Evolutionary conservation across 2,113 vertebrate genomes (phyloP), one percentile per base, ranked within the genome.

Genomic region (Pteruthius melanotis): DNA sequence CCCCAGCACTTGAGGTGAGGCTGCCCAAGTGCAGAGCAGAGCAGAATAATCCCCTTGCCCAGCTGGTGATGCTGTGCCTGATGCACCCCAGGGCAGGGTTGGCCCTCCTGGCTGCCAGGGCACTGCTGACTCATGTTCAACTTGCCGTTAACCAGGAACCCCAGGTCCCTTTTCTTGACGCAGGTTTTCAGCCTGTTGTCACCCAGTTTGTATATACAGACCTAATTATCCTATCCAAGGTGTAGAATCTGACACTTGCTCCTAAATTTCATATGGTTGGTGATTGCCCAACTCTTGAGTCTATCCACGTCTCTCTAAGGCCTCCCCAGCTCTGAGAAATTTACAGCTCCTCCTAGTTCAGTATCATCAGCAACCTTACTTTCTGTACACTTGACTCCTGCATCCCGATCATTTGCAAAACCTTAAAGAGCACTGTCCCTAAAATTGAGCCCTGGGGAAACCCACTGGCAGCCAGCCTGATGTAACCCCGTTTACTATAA

Each of bases 41-140:
- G 16, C 2, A 0, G 68, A 16, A 54, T 21, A 69, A 23, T 47
- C 30, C 27, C 26, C 8, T 53, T 15, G 3, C 40, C 35, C 0
- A 0, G 8, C 15, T 65, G 60, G 5, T 0, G 1, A 49, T 49
- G 42, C 13, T 40, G 8, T 20, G 35, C 42, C 42, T 40, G 15
- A 13, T 56, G 11, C 2, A 0, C 11, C 20, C 10, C 22, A 44
- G 68, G 27, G 44, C 17, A 11, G 0, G 1, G 3, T 0, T 61
- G 23, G 12, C 23, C 4, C 35, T 47, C 15, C 60, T 40, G n/a
- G 15, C 12, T 49, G 30, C 23, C 22, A 47, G 15, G 19, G 19
- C 6, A 10, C 42, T 49, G 30, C 30, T 47, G 10, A 7, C 8
- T n/a, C 35, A 13, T 6, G 1, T 10, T 47, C n/a, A 40, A 7